These are phyloP conservation scores for Electrophaes corylata DNA, from an alignment of 2,888 invertebrate genomes.

Conservation along the genomic window DNA sequence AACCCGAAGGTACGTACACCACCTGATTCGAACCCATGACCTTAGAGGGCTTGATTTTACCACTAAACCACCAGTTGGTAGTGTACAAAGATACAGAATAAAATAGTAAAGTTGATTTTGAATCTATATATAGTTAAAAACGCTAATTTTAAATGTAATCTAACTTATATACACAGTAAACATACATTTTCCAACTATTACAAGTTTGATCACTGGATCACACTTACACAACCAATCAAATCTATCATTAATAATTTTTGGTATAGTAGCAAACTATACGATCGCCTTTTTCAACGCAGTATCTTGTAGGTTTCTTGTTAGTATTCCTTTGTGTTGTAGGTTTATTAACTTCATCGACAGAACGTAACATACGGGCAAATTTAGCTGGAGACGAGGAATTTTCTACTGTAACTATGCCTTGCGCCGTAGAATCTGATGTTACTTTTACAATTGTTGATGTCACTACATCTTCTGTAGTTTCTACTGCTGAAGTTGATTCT, in stretches of 20 bases:
- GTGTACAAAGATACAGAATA: no score
- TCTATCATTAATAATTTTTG: slow-evolving; percentile 11
- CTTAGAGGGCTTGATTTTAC: no score
- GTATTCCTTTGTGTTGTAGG: not conserved
- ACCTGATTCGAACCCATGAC: no score
- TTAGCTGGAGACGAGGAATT: slow-evolving; percentile 1
- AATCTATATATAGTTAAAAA: no score
- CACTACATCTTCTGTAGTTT: not conserved
- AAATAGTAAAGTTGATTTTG: no score
- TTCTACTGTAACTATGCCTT: not conserved
- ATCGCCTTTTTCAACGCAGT: slow-evolving; percentile 58
- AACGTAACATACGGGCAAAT: slow-evolving; percentile 7
- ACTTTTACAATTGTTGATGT: not conserved
- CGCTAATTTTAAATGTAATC: no score
- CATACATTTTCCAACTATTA: no score
- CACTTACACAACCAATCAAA: not conserved
- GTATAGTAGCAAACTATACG: slow-evolving; percentile 56
- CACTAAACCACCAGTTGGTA: no score
- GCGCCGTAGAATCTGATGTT: slow-evolving; percentile 1
- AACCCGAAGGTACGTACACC: no score
- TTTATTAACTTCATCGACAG: not conserved
- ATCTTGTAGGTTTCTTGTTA: slow-evolving; percentile 25
- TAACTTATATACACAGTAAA: no score
- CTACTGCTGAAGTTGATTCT: not conserved
- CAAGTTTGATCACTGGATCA: slow-evolving; percentile 4